Conservation (phyloP, 2,888 invertebrate species). For the Cephus spinipes region DNA sequence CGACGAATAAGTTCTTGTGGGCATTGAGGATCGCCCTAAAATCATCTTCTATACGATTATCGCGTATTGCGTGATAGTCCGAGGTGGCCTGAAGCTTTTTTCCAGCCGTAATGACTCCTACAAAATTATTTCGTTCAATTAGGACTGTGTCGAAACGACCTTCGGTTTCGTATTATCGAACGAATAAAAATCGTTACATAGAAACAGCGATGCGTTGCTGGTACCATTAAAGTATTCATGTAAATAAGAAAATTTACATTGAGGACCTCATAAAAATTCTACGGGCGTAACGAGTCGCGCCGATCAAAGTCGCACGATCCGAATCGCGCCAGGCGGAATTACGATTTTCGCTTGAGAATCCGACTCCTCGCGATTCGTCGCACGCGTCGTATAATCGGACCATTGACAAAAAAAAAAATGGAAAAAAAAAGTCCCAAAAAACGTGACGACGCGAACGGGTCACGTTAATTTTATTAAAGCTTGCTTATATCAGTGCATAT, state of each 20-base stretch:
- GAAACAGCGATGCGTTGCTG: neutral
- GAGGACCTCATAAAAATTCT: neutral
- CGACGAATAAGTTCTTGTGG: neutral
- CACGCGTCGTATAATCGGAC: conserved; percentile 20
- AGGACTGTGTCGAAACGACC: neutral
- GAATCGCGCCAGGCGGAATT: neutral
- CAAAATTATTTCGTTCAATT: neutral
- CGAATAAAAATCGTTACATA: neutral
- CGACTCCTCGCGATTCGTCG: conserved; percentile 8
- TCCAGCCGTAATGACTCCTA: neutral
- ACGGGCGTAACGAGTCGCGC: neutral
- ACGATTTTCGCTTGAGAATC: neutral
- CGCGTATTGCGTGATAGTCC: neutral
- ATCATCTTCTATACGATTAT: neutral
- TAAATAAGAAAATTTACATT: neutral
- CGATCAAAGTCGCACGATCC: conserved; percentile 18
- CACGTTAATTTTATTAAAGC: conserved; percentile 9
- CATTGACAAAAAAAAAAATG: neutral
- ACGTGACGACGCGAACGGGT: neutral
- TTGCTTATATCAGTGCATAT: neutral
- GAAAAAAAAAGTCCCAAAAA: conserved; percentile 7
- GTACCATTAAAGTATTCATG: neutral
- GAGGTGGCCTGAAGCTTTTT: neutral
- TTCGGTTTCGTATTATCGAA: neutral
- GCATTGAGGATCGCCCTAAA: neutral